Percentiles rank a stretch among this genome's conserved stretches.
phyloP scores from a whole-genome alignment of 2,888 invertebrate species.

The Catocala nupta region DNA sequence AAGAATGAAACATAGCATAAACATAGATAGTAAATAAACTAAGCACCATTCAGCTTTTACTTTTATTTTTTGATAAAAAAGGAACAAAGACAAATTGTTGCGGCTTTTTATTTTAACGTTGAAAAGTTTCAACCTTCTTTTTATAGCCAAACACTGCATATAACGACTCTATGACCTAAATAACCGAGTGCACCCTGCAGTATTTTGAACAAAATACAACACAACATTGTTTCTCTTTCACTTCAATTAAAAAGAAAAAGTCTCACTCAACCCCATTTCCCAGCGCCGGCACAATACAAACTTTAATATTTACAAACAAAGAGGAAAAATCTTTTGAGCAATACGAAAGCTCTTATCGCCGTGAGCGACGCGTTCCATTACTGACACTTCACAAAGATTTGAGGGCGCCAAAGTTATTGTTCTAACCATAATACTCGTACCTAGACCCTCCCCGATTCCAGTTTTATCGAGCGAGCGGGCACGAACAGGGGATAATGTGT shows the following conservation, averaged over 20 bases:
- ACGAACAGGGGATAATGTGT: conserved; percentile 53
- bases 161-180: conserved; percentile 14
- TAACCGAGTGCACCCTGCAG: background rate
- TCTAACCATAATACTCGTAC: conserved; percentile 60
- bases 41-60: too few species aligned
- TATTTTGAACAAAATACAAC: conserved; percentile 10
- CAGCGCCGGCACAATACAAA: conserved; percentile 63
- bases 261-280: conserved; percentile 38
- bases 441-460: conserved; percentile 58
- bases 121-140: too few species aligned
- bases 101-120: too few species aligned
- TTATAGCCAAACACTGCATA: background rate
- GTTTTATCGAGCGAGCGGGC: conserved; percentile 48
- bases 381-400: conserved; percentile 80
- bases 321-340: conserved; percentile 71
- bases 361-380: conserved; percentile 76
- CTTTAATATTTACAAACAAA: conserved; percentile 77
- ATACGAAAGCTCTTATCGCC: conserved; percentile 79
- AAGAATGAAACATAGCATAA: background rate
- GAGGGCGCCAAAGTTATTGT: conserved; percentile 71
- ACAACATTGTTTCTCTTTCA: conserved; percentile 20
- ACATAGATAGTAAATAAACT: background rate
- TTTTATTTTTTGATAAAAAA: too few species aligned
- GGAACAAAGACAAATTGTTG: too few species aligned
- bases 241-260: conserved; percentile 37